Percentiles rank a stretch among this genome's conserved stretches.
phyloP scores from a whole-genome alignment of 2,113 vertebrate species.

The Cephalopholis sonnerati region DNA sequence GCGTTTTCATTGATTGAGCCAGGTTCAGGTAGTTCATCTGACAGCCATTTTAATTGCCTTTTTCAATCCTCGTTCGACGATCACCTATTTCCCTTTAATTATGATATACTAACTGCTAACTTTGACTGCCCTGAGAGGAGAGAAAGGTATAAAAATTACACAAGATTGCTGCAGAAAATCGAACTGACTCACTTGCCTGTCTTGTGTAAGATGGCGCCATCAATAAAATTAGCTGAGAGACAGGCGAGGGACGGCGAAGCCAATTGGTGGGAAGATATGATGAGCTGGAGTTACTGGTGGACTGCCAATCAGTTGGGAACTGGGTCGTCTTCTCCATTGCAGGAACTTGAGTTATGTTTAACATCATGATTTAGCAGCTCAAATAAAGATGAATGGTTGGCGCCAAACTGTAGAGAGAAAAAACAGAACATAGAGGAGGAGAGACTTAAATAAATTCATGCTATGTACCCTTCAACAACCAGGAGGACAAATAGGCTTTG shows the following conservation, averaged over 20 bases:
- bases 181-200: slow-evolving; percentile 53
- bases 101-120: slow-evolving; percentile 56
- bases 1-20: slow-evolving; percentile 38
- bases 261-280: slow-evolving; percentile 54
- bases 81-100: slow-evolving; percentile 61
- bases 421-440: background rate
- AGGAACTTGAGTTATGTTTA: slow-evolving; percentile 67
- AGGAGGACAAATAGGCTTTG: slow-evolving; percentile 10
- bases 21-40: slow-evolving; percentile 17
- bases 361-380: slow-evolving; percentile 57
- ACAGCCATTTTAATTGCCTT: slow-evolving; percentile 47
- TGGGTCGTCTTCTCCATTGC: slow-evolving; percentile 60
- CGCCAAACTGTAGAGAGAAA: background rate
- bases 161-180: slow-evolving; percentile 61
- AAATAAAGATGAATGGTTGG: slow-evolving; percentile 61
- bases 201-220: slow-evolving; percentile 61
- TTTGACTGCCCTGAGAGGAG: slow-evolving; percentile 31
- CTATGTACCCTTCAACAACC: background rate
- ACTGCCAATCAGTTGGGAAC: slow-evolving; percentile 60
- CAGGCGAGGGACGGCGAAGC: slow-evolving; percentile 42
- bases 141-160: slow-evolving; percentile 58
- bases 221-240: slow-evolving; percentile 74
- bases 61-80: slow-evolving; percentile 38
- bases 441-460: background rate
- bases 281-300: slow-evolving; percentile 56